A percentile compares a stretch with the other conserved stretches of the same genome.
phyloP scores from a whole-genome alignment of 1,140 invertebrate genomes.

The Oedothorax gibbosus region DNA sequence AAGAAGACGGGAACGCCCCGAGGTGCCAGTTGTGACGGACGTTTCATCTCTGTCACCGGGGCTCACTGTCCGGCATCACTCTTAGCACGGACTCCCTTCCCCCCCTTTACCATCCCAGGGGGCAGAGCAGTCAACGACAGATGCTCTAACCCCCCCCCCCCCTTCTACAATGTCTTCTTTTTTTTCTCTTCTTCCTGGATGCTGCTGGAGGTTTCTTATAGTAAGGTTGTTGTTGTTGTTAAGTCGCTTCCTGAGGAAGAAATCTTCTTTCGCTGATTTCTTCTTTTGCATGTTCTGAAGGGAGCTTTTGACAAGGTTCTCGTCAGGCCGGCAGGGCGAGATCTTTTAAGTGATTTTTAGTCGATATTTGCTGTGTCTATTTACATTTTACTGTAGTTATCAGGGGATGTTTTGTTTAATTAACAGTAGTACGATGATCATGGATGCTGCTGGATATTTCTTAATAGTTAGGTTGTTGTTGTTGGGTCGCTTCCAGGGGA shows the following conservation, averaged over 20 bases:
- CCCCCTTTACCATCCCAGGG: conserved; percentile 19
- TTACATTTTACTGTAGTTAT: too few relatives aligned
- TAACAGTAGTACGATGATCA: background rate
- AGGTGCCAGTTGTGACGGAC: conserved; percentile 61
- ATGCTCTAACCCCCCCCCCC: conserved; percentile 27
- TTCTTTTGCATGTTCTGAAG: background rate
- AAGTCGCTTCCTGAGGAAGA: conserved; percentile 4
- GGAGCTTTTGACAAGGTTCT: background rate
- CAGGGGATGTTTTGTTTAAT: too few relatives aligned
- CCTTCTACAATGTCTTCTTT: conserved; percentile 7
- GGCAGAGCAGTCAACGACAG: conserved; percentile 54
- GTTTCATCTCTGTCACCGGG: conserved; percentile 59
- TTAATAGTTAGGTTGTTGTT: background rate
- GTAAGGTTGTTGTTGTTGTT: background rate
- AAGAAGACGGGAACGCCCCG: conserved; percentile 24
- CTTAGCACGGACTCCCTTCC: conserved; percentile 23
- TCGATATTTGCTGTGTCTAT: too few relatives aligned
- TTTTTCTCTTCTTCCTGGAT: conserved; percentile 16
- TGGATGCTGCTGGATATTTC: background rate
- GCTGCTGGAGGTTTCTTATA: background rate
- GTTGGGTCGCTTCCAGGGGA: conserved; percentile 13
- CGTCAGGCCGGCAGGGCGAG: too few relatives aligned
- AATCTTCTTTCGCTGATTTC: background rate
- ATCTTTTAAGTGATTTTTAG: too few relatives aligned
- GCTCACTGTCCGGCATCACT: conserved; percentile 51